Evolutionary conservation across 2,113 vertebrate species (phyloP), one percentile per base, ranked within the genome.

Genomic region (Psittacus erithacus): DNA sequence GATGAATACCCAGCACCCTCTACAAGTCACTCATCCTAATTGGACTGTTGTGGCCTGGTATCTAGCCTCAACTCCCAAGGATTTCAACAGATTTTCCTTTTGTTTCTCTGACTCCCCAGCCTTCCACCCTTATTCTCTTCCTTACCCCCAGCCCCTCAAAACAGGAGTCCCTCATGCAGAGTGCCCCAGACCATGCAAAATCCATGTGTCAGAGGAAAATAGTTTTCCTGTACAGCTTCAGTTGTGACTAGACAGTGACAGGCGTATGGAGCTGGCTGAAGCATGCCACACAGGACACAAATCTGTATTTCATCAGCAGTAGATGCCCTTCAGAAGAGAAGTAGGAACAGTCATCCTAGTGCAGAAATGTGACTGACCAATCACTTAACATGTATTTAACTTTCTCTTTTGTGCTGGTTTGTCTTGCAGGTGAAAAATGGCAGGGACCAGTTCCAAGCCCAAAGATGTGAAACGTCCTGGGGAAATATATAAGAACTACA

Each of bases 371-470:
- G 11, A 70, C 44, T 17, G 3, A 35, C 8, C 11, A 33, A 16
- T 68, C n/a, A 29, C 12, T 81, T 68, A 29, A 33, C 41, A 6
- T 29, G 11, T 43, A 57, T 77, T 74, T 78, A 88, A 93, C 41
- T 70, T 52, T 50, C 65, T 94, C 38, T 90, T 63, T 47, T 60
- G n/a, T 92, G 47, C 63, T 78, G 57, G 43, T 91, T 95, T 93
- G 55, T 87, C 50, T 96, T 82, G 53, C 92, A 98, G 98, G 98
- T 95, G 97, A 98, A 90, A 97, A 98, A 91, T 98, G 98, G 98
- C 85, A 97, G 95, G 98, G 98, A 29, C 98, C 98, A 31, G 96
- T 96, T 27, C 22, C 82, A 65, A 92, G 49, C 22, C 28, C 96
- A 73, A 98, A 84, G 85, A 74, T 98, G 65, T 98, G 93, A 97